Conservation (phyloP, 2,113 vertebrate genomes). For the Cheilinus undulatus region DNA sequence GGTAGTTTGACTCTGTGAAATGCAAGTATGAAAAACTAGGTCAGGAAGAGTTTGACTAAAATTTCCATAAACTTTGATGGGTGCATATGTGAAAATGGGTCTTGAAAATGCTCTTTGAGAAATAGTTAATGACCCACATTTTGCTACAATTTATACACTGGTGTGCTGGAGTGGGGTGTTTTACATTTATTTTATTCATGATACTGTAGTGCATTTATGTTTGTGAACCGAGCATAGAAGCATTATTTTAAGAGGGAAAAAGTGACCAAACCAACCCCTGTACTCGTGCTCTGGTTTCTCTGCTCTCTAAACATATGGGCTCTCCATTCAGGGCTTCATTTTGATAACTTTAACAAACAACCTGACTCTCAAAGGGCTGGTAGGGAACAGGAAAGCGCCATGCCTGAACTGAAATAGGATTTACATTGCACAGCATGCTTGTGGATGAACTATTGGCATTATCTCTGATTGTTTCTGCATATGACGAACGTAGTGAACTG, state of each 20-base stretch:
- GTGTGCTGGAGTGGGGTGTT: no score
- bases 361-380: slow-evolving; percentile 21
- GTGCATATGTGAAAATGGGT: no score
- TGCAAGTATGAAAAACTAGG: no score
- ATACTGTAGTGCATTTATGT: background rate
- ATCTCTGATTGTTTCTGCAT: slow-evolving; percentile 69
- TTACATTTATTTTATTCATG: background rate
- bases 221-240: slow-evolving; percentile 4
- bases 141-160: no score
- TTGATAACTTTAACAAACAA: slow-evolving; percentile 66
- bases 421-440: slow-evolving; percentile 9
- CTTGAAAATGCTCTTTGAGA: no score
- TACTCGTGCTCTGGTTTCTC: slow-evolving; percentile 1
- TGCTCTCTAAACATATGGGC: slow-evolving; percentile 28
- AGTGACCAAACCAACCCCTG: slow-evolving; percentile 5
- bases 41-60: no score
- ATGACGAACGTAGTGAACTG: slow-evolving; percentile 38
- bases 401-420: slow-evolving; percentile 18
- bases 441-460: slow-evolving; percentile 35
- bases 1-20: no score
- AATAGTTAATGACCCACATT: no score
- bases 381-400: slow-evolving; percentile 42
- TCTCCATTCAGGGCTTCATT: slow-evolving; percentile 26
- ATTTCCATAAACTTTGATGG: no score
- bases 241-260: slow-evolving; percentile 5